Evolutionary conservation across 2,113 vertebrate species (phyloP).

Genomic region (Sitta europaea): DNA sequence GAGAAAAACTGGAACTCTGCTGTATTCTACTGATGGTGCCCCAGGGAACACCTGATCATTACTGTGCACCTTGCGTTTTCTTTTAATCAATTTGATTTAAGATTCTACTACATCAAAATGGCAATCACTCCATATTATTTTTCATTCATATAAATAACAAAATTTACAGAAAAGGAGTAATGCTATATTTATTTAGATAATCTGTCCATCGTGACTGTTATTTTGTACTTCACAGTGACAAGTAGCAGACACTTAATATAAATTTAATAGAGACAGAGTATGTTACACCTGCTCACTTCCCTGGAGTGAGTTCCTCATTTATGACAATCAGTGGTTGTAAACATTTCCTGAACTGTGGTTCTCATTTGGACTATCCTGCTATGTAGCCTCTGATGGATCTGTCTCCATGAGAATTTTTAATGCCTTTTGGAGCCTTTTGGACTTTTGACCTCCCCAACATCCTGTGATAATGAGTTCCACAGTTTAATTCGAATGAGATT

Average conservation of each 20-base stretch:
- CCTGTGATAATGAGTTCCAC: background rate
- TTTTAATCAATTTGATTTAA: background rate
- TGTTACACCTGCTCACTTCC: background rate
- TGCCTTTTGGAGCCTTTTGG: background rate
- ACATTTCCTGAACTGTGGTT: background rate
- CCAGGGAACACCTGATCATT: background rate
- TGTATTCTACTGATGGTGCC: background rate
- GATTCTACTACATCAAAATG: background rate
- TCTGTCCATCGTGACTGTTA: background rate
- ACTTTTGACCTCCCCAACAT: constrained; percentile 17
- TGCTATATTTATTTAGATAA: background rate
- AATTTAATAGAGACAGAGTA: background rate
- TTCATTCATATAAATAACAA: background rate
- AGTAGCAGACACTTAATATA: background rate
- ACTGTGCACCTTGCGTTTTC: background rate
- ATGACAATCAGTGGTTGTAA: background rate
- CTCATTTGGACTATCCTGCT: background rate
- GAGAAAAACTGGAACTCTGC: background rate
- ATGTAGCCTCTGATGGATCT: background rate
- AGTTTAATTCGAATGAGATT: background rate
- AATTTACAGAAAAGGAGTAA: background rate
- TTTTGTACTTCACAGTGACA: background rate
- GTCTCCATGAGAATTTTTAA: background rate
- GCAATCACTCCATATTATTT: background rate
- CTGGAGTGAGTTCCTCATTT: background rate